phyloP scores from a whole-genome alignment of 2,113 vertebrate genomes.

The Podarcis cretensis region DNA sequence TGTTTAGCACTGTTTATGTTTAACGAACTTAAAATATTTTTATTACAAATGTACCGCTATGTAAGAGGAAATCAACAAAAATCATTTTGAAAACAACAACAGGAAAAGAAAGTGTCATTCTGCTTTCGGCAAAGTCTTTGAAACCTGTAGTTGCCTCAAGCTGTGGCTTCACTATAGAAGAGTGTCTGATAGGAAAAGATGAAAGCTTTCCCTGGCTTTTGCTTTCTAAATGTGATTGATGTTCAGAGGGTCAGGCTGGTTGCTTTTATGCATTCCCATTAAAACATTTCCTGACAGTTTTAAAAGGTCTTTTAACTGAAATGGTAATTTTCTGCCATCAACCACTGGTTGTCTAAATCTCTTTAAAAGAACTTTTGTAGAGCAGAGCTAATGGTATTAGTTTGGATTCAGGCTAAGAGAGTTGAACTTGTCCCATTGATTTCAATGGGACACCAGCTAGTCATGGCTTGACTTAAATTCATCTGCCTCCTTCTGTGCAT shows the following conservation, averaged over 20 bases:
- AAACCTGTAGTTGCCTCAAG: constrained; percentile 58
- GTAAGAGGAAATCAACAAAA: background rate
- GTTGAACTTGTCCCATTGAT: background rate
- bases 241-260: constrained; percentile 52
- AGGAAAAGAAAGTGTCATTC: constrained; percentile 40
- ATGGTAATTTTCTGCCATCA: constrained; percentile 34
- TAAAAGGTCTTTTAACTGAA: constrained; percentile 3
- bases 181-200: constrained; percentile 59
- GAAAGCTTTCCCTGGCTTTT: constrained; percentile 66
- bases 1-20: background rate
- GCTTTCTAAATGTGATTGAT: constrained; percentile 46
- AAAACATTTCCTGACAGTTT: background rate
- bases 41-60: background rate
- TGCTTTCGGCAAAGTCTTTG: constrained; percentile 45
- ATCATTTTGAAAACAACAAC: background rate
- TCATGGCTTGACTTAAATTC: background rate
- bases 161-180: constrained; percentile 30
- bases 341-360: background rate
- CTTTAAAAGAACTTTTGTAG: background rate
- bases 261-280: constrained; percentile 50
- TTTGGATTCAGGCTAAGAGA: background rate
- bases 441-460: background rate
- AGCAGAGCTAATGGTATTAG: background rate
- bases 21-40: background rate
- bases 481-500: background rate